Conservation (phyloP, 2,888 invertebrate genomes). For the Scaeva pyrastri region DNA sequence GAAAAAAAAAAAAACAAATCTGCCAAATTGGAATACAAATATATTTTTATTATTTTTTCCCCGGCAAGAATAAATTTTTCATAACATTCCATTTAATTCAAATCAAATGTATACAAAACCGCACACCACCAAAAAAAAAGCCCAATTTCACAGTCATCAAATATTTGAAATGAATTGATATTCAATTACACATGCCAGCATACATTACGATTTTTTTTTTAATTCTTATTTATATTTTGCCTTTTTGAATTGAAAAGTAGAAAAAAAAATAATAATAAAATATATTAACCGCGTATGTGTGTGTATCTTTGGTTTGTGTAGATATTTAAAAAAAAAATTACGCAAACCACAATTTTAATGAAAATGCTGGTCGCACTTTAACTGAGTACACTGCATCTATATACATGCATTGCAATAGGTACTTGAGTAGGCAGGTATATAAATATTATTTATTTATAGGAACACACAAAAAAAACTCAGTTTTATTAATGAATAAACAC, state of each 20-base stretch:
- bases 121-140: conserved; percentile 12
- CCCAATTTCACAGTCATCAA: conserved; percentile 40
- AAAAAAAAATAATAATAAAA: neutral
- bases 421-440: neutral
- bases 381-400: neutral
- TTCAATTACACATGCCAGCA: conserved; percentile 44
- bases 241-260: neutral
- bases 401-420: neutral
- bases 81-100: conserved; percentile 45
- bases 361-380: conserved; percentile 4
- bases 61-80: neutral
- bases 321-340: neutral
- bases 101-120: conserved; percentile 19
- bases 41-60: neutral
- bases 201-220: neutral
- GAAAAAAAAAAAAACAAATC: neutral
- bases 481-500: conserved; percentile 19
- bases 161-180: conserved; percentile 56
- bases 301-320: too few relatives aligned
- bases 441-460: neutral
- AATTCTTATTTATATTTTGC: neutral
- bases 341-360: conserved; percentile 23
- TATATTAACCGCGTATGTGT: neutral
- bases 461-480: neutral
- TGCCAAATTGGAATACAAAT: neutral